phyloP scores from a whole-genome alignment of 2,888 invertebrate species.

The Cancer borealis region DNA sequence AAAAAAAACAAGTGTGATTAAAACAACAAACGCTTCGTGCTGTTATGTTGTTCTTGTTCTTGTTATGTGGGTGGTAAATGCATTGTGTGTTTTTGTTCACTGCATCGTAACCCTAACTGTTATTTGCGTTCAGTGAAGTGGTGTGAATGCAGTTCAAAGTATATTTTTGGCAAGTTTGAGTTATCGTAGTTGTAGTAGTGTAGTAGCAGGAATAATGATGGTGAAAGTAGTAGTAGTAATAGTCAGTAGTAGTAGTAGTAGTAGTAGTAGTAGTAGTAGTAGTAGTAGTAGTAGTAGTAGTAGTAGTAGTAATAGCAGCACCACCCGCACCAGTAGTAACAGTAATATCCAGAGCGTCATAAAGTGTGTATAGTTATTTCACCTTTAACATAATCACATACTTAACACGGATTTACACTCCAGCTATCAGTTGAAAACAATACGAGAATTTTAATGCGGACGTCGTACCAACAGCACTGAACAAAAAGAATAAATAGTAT shows the following conservation, averaged over 20 bases:
- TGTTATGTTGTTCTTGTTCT: too few species aligned
- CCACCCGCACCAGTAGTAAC: not conserved
- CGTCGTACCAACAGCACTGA: not conserved
- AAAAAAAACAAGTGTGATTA: too few species aligned
- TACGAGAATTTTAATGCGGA: not conserved
- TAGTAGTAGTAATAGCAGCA: not conserved
- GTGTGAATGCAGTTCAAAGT: too few species aligned
- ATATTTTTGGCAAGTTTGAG: not conserved
- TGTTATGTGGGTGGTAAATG: too few species aligned
- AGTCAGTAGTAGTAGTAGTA: constrained; percentile 40
- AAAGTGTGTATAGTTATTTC: not conserved
- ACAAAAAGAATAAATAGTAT: not conserved
- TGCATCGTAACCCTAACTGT: too few species aligned
- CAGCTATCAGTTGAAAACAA: not conserved
- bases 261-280: not conserved
- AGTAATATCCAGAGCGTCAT: too few species aligned
- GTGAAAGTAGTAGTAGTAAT: not conserved
- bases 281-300: not conserved
- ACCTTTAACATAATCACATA: not conserved
- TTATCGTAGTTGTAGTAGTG: not conserved
- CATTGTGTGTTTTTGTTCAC: too few species aligned
- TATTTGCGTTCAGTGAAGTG: too few species aligned
- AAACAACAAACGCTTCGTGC: too few species aligned
- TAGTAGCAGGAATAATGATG: not conserved
- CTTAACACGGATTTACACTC: constrained; percentile 2